Conservation (phyloP, 2,113 vertebrate genomes). For the Seriola aureovittata region DNA sequence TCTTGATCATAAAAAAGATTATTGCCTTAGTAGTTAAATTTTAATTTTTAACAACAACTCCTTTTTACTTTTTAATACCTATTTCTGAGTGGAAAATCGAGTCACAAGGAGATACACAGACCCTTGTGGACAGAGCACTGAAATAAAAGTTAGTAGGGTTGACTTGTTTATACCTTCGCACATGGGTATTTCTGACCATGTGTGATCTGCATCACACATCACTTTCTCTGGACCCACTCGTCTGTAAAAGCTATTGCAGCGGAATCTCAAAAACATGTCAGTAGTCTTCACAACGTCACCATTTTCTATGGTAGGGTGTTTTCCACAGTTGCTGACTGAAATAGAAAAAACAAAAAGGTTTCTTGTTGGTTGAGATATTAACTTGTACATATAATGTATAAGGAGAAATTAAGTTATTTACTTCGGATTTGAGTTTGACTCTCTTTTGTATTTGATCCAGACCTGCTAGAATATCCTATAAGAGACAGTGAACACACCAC, state of each 20-base stretch:
- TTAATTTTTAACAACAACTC: no score
- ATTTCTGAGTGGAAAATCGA: no score
- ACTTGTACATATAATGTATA: not conserved
- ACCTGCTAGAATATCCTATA: not conserved
- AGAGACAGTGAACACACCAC: not conserved
- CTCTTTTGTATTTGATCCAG: not conserved
- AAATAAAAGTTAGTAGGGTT: not conserved
- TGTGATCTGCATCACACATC: not conserved
- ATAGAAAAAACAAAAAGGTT: not conserved
- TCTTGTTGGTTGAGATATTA: no score
- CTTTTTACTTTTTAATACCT: no score
- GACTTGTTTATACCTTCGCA: slow-evolving; percentile 56
- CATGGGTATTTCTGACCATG: slow-evolving; percentile 22
- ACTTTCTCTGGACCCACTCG: slow-evolving; percentile 33
- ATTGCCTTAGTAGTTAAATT: no score
- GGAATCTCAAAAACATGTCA: not conserved
- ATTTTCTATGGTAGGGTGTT: fast-evolving
- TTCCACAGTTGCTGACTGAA: slow-evolving; percentile 53
- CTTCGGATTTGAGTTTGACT: not conserved
- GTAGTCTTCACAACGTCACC: fast-evolving
- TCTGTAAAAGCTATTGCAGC: not conserved
- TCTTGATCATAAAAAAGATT: no score
- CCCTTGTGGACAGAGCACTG: fast-evolving
- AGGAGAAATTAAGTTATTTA: not conserved
- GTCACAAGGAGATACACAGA: no score